Conservation (phyloP, 1,140 invertebrate species). For the Muscidifurax raptorellus region DNA sequence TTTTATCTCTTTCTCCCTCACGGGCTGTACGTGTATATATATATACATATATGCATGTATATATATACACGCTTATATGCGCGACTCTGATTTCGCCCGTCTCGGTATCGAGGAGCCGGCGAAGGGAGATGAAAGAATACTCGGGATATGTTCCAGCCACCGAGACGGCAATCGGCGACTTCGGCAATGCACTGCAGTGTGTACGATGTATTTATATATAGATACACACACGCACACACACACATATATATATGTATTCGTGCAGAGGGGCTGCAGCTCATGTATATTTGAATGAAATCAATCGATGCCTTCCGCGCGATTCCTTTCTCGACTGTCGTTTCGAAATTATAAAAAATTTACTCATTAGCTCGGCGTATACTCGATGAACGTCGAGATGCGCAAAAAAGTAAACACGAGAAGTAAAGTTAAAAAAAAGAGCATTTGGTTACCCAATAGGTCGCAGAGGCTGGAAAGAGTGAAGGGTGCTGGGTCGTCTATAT, state of each 20-base stretch:
- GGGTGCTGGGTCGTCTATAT: too few species aligned
- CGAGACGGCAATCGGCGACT: constrained; percentile 31
- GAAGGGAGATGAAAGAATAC: constrained; percentile 58
- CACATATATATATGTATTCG: too few species aligned
- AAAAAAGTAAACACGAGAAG: background rate
- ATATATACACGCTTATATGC: too few species aligned
- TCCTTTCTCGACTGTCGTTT: background rate
- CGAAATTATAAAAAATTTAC: background rate
- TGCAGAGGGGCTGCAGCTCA: background rate
- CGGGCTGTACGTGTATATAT: background rate
- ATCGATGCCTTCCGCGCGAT: background rate
- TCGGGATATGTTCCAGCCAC: constrained; percentile 11
- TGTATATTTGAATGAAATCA: background rate
- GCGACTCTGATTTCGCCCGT: constrained; percentile 4
- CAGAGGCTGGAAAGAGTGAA: too few species aligned
- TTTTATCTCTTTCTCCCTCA: constrained; percentile 27
- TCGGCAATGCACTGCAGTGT: background rate
- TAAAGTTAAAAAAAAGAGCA: background rate
- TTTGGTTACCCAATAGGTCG: background rate
- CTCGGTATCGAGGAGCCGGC: constrained; percentile 53
- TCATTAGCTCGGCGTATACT: background rate
- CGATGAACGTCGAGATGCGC: too few species aligned
- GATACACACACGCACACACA: too few species aligned
- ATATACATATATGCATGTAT: background rate
- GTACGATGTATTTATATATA: too few species aligned